Base-by-base conservation (phyloP, 2,888 invertebrate genomes). In the Philaethria dido region DNA sequence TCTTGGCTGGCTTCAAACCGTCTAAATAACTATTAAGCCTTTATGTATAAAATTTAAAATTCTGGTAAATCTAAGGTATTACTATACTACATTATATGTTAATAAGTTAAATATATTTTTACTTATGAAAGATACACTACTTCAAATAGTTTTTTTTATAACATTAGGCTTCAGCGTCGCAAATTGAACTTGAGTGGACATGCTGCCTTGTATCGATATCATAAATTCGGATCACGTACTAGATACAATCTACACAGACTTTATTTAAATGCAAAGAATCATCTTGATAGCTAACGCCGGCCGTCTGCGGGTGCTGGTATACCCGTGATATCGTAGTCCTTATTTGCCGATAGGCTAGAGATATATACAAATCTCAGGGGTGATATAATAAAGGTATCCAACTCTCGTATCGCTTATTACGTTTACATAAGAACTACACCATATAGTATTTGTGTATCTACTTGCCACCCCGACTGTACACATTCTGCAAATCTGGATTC, bases 311-410 rank as follows among this genome's bases (percentile, higher is more conserved):
- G 3, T 29, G 18, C 29, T 29, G 18, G 20, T 29, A 45, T 33
- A 33, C 18, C 18, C n/a, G 47, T 54, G 25, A 54, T 52, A 62
- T 42, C 59, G 66, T 45, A 33, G 20, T 64, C 52, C 54, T 47
- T 60, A 55, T 66, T 33, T 60, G 45, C 55, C 47, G 63, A 66
- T 63, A 66, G 47, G 60, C 20, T 25, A 54, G 57, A 54, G 66
- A 63, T 66, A 6, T 39, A 29, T 36, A 69, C 42, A 62, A 62
- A 54, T 69, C 69, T 61, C 66, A 44, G 50, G 33, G 60, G 69
- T 45, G 47, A 36, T 22, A 36, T 54, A 64, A 64, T 64, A 64
- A 42, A 54, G 20, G 47, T 60, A 45, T 47, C 18, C 16, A 18
- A 47, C 33, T 18, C 47, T 18, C 47, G 16, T 45, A 45, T 13